A percentile compares a stretch with the other conserved stretches of the same genome.
These are phyloP conservation scores for Sminthurinus signatus DNA, from an alignment of 1,140 invertebrate genomes.

Conservation along the genomic window DNA sequence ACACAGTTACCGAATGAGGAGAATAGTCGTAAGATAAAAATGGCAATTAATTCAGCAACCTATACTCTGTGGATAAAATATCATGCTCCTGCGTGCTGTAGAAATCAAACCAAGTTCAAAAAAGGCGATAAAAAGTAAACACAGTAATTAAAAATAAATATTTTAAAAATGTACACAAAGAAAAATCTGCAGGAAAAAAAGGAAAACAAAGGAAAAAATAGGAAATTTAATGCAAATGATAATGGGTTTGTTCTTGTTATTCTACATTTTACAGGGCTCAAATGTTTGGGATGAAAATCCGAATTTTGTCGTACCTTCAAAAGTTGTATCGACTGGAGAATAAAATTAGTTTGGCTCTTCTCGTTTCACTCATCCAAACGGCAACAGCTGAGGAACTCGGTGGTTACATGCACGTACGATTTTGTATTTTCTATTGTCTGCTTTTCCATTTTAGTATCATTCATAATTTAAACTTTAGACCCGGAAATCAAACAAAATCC, in stretches of 20 bases:
- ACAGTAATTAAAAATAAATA: too few species aligned
- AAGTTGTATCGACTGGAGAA: conserved; percentile 19
- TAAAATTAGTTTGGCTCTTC: conserved; percentile 25
- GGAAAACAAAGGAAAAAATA: too few species aligned
- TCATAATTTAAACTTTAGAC: too few species aligned
- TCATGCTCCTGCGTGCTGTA: neutral
- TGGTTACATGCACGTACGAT: conserved; percentile 2
- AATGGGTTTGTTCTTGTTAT: too few species aligned
- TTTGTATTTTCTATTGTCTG: too few species aligned
- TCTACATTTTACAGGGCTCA: too few species aligned
- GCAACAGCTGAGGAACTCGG: conserved; percentile 20
- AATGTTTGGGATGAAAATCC: conserved; percentile 22
- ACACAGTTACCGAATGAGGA: neutral
- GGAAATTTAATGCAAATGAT: too few species aligned
- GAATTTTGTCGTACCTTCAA: conserved; percentile 32
- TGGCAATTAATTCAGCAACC: neutral
- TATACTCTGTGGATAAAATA: conserved; percentile 1
- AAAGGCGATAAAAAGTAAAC: neutral
- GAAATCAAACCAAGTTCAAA: neutral
- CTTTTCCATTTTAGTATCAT: too few species aligned
- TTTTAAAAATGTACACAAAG: too few species aligned
- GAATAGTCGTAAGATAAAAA: neutral
- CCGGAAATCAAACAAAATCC: neutral
- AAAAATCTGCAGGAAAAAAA: too few species aligned
- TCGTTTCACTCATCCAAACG: conserved; percentile 27